Evolutionary conservation across 1,140 invertebrate species (phyloP).

Genomic region (Brachionus rubens): DNA sequence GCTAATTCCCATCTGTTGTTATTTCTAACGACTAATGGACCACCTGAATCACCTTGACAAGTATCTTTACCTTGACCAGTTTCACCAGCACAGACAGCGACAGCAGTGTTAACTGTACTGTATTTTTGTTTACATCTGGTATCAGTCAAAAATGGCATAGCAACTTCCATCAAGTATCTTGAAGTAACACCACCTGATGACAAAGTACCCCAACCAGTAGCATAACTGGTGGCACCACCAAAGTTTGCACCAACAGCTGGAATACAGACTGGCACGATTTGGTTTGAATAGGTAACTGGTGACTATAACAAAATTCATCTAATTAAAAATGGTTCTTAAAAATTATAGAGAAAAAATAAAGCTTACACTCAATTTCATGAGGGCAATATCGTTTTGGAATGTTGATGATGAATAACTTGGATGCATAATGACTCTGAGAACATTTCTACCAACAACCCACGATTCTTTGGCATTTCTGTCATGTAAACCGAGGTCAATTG

Average conservation of each 20-base stretch:
- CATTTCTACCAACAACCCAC: constrained; percentile 17
- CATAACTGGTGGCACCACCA: constrained; percentile 6
- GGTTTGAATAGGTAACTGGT: constrained; percentile 16
- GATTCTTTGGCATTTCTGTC: constrained; percentile 4
- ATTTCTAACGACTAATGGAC: constrained; percentile 30
- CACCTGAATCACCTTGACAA: constrained; percentile 46
- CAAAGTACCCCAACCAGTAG: constrained; percentile 45
- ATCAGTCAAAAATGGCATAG: constrained; percentile 30
- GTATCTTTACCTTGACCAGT: constrained; percentile 26
- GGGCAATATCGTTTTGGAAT: constrained; percentile 41
- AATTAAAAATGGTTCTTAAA: no score
- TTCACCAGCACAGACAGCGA: constrained; percentile 30
- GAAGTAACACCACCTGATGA: background rate
- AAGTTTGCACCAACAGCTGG: background rate
- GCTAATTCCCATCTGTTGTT: constrained; percentile 5
- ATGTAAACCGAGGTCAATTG: constrained; percentile 11
- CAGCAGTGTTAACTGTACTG: constrained; percentile 7
- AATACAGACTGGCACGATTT: constrained; percentile 38
- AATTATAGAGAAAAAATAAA: background rate
- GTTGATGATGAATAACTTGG: background rate
- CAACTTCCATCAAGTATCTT: constrained; percentile 40
- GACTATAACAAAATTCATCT: constrained; percentile 1
- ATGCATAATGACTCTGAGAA: constrained; percentile 19
- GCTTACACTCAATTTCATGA: constrained; percentile 42
- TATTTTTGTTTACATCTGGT: constrained; percentile 29